Conservation (phyloP, 35 echinoderm and acorn worm genomes). For the Lytechinus pictus region DNA sequence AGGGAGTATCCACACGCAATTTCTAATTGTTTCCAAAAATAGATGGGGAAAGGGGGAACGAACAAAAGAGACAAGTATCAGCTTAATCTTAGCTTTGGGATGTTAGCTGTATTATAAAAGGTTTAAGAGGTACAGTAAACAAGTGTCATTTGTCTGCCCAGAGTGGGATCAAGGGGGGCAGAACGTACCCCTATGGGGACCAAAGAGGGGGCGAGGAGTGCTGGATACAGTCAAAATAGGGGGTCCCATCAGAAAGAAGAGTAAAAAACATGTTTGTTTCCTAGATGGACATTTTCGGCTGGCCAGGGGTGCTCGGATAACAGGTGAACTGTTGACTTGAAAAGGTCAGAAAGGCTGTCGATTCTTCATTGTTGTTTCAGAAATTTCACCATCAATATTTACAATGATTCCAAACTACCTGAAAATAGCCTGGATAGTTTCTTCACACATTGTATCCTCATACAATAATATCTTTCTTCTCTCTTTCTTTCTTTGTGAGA, state of each 20-base stretch:
- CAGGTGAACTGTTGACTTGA: not conserved
- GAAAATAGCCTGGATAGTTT: not conserved
- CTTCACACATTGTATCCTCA: not conserved
- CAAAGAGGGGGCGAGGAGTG: not conserved
- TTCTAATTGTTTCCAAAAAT: not conserved
- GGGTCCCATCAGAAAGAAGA: not conserved
- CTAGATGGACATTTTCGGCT: not conserved
- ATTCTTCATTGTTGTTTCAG: not conserved
- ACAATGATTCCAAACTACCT: not conserved
- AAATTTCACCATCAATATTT: not conserved
- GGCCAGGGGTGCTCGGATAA: not conserved
- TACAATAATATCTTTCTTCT: not conserved
- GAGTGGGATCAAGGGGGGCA: not conserved
- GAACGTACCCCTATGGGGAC: not conserved
- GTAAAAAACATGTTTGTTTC: not conserved
- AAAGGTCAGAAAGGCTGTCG: not conserved
- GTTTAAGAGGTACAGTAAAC: not conserved
- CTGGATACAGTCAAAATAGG: not conserved
- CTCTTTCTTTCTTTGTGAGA: not conserved
- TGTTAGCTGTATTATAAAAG: not conserved
- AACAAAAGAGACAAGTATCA: constrained; percentile 18
- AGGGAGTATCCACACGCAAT: not conserved
- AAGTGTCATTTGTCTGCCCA: not conserved
- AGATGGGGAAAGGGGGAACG: not conserved
- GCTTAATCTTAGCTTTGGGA: constrained; percentile 1